Base-by-base conservation (phyloP, 1,140 invertebrate species). In the Leptinotarsa defecta region DNA sequence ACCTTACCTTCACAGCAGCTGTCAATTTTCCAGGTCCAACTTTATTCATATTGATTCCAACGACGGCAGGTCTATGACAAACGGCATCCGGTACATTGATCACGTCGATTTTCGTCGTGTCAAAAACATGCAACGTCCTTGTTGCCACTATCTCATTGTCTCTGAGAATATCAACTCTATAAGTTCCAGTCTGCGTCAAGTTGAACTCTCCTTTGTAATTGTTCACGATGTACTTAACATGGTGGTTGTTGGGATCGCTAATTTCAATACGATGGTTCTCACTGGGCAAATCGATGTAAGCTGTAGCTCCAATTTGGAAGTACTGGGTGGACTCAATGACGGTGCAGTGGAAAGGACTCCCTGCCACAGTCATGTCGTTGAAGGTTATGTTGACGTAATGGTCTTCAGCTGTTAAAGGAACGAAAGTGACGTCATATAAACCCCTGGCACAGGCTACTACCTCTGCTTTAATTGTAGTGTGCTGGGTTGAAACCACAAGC, bases 321-420 rank as follows among this genome's bases (percentile, higher is more conserved):
- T 86, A 78, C 84, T 87, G 78, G 81, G 88, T 78, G 81, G 88
- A 74, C 87, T 89, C 78, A 85, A 84, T 77, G 79, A 87, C 77
- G 20, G 86, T 85, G 81, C 93, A 92, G 79, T 94, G 92, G 86
- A 97, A 97, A 20, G 96, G 96, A 86, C 94, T 96, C 24, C 95
- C 95, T 78, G 94, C 94, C 13, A 98, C 94, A 72, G 94, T 90
- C 81, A 97, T 94, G 77, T 98, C 96, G 82, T 99, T 99, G 86
- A 99, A 99, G 11, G 94, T 96, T 74, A 99, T 97, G 81, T 96
- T 97, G 4, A 99, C 95, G 83, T 93, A 96, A 87, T 99, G 98
- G 5, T 95, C 90, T 72, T 94, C 93, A 13, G 92, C 89, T 65
- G 96, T 94, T 84, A 95, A 92, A 0, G 98, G 98, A 20, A 98